Percentiles rank a stretch among this genome's conserved stretches.
phyloP scores from a whole-genome alignment of 2,888 invertebrate genomes.

The Patella pellucida region DNA sequence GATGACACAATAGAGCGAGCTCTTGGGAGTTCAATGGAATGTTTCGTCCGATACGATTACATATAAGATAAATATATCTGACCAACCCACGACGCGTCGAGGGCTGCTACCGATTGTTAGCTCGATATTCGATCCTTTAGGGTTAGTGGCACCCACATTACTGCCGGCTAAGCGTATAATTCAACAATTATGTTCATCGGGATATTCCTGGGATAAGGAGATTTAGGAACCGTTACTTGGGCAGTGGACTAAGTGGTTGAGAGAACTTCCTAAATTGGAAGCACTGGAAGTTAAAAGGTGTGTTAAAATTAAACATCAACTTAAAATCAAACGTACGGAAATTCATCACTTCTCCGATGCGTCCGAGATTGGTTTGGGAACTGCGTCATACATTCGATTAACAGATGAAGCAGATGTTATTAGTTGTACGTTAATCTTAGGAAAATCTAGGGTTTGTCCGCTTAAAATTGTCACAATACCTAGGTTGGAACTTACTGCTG shows the following conservation, averaged over 20 bases:
- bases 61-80: conserved; percentile 30
- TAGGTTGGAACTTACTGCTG: conserved; percentile 25
- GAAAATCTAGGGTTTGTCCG: conserved; percentile 32
- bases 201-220: conserved; percentile 37
- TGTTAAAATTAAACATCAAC: conserved; percentile 22
- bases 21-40: conserved; percentile 37
- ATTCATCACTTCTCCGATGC: conserved; percentile 39
- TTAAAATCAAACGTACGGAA: conserved; percentile 16
- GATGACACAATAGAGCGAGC: conserved; percentile 25
- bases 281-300: conserved; percentile 32
- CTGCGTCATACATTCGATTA: conserved; percentile 30
- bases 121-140: conserved; percentile 40
- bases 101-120: conserved; percentile 36
- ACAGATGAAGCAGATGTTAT: conserved; percentile 19
- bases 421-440: conserved; percentile 16
- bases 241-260: conserved; percentile 37
- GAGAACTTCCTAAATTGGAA: conserved; percentile 27
- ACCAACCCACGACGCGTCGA: conserved; percentile 34
- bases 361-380: conserved; percentile 31
- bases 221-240: conserved; percentile 16
- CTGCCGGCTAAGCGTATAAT: conserved; percentile 32
- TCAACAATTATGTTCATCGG: conserved; percentile 32
- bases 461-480: conserved; percentile 29
- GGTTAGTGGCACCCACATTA: conserved; percentile 33
- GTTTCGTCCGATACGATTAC: conserved; percentile 28